Conservation (phyloP, 35 echinoderm and acorn worm genomes). For the Ophiothrix spiculata region DNA sequence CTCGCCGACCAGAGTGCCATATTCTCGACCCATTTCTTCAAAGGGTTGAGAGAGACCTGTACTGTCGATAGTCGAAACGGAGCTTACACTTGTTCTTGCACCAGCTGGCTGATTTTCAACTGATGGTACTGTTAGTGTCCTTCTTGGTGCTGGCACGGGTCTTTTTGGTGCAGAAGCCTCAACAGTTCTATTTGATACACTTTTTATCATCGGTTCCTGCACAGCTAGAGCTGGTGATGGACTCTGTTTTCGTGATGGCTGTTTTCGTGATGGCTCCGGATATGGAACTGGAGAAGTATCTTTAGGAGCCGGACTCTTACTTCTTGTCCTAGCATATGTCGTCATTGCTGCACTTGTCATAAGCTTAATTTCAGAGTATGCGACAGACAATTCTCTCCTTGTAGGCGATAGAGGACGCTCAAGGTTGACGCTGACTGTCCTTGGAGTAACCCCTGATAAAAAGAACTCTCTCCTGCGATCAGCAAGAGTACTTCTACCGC, state of each 20-base stretch:
- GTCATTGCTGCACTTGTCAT: neutral
- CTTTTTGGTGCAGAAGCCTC: neutral
- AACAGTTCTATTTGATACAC: slow-evolving; percentile 8
- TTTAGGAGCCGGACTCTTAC: neutral
- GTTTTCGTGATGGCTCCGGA: neutral
- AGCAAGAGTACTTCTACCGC: neutral
- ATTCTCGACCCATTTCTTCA: slow-evolving; percentile 74
- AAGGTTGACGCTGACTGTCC: neutral
- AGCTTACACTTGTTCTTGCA: slow-evolving; percentile 32
- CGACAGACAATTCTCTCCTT: neutral
- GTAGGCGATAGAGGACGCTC: neutral
- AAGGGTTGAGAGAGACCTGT: slow-evolving; percentile 53
- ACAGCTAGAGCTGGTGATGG: neutral
- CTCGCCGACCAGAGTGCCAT: slow-evolving; percentile 54
- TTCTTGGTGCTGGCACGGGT: neutral
- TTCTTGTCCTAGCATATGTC: neutral
- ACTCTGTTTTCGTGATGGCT: neutral
- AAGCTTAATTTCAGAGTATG: neutral
- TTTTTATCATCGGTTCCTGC: neutral
- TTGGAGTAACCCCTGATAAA: neutral
- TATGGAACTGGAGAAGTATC: neutral
- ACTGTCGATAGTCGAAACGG: slow-evolving; percentile 77
- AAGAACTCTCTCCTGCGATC: slow-evolving; percentile 4
- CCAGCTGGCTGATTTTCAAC: slow-evolving; percentile 15
- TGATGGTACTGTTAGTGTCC: neutral